A percentile compares a stretch with the other conserved stretches of the same genome.
Conservation (phyloP, 2,888 invertebrate species). For the Limnephilus lunatus region DNA sequence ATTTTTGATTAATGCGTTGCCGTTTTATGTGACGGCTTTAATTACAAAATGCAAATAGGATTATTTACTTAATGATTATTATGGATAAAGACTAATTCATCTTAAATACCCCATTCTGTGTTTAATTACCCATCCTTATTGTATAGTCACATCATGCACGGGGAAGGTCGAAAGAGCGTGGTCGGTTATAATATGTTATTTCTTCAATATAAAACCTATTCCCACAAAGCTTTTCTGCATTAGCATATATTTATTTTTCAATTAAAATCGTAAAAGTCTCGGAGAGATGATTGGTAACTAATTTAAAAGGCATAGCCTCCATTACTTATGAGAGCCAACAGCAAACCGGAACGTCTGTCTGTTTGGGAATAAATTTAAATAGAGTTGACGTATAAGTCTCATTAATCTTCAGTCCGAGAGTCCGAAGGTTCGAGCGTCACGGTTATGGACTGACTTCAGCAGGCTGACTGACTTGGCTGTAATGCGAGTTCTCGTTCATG, state of each 20-base stretch:
- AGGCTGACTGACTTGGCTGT: not conserved
- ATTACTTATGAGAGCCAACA: constrained; percentile 57
- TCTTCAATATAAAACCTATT: constrained; percentile 39
- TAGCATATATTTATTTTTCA: constrained; percentile 64
- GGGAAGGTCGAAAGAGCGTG: constrained; percentile 34
- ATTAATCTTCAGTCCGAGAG: constrained; percentile 59
- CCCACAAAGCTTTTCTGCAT: constrained; percentile 56
- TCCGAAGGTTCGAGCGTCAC: constrained; percentile 14
- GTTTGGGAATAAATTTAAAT: constrained; percentile 64
- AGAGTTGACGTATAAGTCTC: constrained; percentile 62
- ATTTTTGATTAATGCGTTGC: not conserved
- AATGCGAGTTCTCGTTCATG: constrained; percentile 46
- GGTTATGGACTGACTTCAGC: constrained; percentile 25
- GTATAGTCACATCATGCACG: not conserved
- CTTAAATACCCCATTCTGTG: constrained; percentile 17
- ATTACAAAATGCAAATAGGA: constrained; percentile 36
- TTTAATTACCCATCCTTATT: not conserved
- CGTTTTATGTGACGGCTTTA: constrained; percentile 10
- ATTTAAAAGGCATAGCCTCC: constrained; percentile 59
- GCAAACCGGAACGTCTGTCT: constrained; percentile 53
- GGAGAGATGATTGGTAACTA: constrained; percentile 61
- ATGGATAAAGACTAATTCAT: constrained; percentile 23
- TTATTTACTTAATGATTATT: constrained; percentile 37
- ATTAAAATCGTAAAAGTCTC: constrained; percentile 61
- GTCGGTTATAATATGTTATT: constrained; percentile 30